Base-by-base conservation (phyloP, 1,140 invertebrate species). In the Tigriopus japonicus region DNA sequence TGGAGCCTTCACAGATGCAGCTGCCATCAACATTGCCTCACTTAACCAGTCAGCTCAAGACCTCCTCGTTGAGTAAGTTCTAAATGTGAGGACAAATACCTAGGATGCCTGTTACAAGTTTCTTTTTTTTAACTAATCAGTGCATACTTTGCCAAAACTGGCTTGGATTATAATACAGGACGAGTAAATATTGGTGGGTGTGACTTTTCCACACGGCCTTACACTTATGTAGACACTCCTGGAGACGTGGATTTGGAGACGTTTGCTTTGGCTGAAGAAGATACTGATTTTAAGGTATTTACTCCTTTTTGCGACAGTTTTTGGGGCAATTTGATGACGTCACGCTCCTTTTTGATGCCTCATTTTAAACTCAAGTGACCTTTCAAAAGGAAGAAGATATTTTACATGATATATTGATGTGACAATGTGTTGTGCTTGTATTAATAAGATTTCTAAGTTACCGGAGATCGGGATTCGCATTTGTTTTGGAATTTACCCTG, bases 1-100 rank as follows among this genome's bases (percentile, higher is more conserved):
- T 0, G 87, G 85, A 14, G 84, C 88, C 0, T 86, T 91, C 63
- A 93, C 88, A 0, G 90, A 93, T 70, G 72, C 88, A 0, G 79
- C 83, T 1, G 81, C 80, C 0, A 80, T 87, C n/a, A 84, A 91
- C 66, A 80, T 88, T 21, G 15, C 14, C 15, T 55, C 19, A 3
- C 14, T 55, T 9, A 35, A 35, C 28, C 28, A 9, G n/a, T 61
- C 35, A 3, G 28, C n/a, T 6, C 19, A 60, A 35, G 28, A 41
- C 28, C 28, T 35, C 9, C 28, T 35, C 28, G 28, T 35, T 35
- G 28, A 35, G 28, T 35, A 35, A 35, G 28, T 35, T 35, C 28
- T n/a, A n/a, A n/a, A n/a, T n/a, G n/a, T n/a, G n/a, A n/a, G n/a
- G n/a, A n/a, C n/a, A n/a, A n/a, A n/a, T n/a, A n/a, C n/a, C n/a